phyloP scores from a whole-genome alignment of 2,888 invertebrate species.

The Abscondita cerata region DNA sequence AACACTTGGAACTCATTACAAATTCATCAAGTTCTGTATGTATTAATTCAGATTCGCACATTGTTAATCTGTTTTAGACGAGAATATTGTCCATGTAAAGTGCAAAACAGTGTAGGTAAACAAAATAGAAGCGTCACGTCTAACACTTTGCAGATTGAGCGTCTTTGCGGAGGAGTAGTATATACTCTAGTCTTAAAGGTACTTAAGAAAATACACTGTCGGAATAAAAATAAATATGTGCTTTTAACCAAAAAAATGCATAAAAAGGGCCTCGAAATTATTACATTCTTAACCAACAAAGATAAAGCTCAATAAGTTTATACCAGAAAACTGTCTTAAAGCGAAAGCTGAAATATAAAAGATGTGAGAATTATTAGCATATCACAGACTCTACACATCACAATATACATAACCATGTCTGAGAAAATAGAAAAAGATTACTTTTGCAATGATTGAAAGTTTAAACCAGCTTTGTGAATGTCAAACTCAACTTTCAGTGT shows the following conservation, averaged over 20 bases:
- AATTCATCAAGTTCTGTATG: no score
- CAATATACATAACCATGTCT: no score
- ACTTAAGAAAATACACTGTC: conserved; percentile 30
- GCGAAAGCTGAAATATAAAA: no score
- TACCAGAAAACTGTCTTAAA: no score
- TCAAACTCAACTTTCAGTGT: no score
- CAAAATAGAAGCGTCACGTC: conserved; percentile 43
- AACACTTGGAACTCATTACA: no score
- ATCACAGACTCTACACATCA: no score
- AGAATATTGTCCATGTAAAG: conserved; percentile 54
- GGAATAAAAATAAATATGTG: conserved; percentile 29
- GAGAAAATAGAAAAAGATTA: no score
- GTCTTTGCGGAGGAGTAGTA: conserved; percentile 24
- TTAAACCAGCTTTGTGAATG: no score
- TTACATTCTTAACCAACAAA: background rate
- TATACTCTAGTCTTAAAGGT: conserved; percentile 28
- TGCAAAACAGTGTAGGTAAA: conserved; percentile 55
- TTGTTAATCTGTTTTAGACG: conserved; percentile 43
- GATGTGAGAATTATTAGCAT: no score
- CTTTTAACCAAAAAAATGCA: conserved; percentile 30
- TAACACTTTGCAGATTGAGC: conserved; percentile 30
- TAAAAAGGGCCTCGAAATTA: conserved; percentile 18
- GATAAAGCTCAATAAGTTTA: background rate
- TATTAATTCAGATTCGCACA: conserved; percentile 18
- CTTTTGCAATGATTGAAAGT: no score